These are phyloP conservation scores for Drosophila pseudoananassae DNA, from an alignment of 1,140 invertebrate species.

Conservation along the genomic window DNA sequence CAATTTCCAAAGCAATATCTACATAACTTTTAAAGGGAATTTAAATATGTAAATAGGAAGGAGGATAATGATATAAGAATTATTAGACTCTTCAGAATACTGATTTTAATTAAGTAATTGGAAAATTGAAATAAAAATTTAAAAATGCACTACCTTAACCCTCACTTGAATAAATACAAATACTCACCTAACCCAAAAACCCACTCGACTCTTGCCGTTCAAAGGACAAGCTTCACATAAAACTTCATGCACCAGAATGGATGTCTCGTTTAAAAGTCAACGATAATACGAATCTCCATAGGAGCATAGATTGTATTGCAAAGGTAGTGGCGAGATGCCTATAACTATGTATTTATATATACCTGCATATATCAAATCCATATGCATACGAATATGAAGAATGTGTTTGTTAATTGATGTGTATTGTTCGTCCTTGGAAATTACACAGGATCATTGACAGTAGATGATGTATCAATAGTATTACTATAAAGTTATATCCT, in stretches of 20 bases:
- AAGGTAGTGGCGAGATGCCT: conserved; percentile 84
- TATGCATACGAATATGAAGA: conserved; percentile 24
- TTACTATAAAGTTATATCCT: conserved; percentile 6
- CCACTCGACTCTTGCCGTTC: conserved; percentile 47
- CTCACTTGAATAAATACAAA: conserved; percentile 7
- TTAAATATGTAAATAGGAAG: neutral
- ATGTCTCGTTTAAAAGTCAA: conserved; percentile 86
- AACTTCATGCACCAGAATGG: conserved; percentile 88
- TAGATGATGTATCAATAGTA: conserved; percentile 29
- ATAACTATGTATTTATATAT: conserved; percentile 22
- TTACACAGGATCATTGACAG: conserved; percentile 26
- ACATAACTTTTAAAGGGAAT: neutral
- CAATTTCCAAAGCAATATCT: neutral
- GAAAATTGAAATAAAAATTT: neutral
- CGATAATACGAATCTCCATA: conserved; percentile 86
- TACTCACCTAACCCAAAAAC: conserved; percentile 33
- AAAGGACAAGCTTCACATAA: conserved; percentile 79
- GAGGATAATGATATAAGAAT: too few species aligned
- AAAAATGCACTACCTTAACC: conserved; percentile 1
- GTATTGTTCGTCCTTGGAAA: conserved; percentile 27
- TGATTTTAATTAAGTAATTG: neutral
- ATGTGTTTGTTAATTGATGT: conserved; percentile 48
- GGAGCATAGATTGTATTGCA: conserved; percentile 89
- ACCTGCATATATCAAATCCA: conserved; percentile 9
- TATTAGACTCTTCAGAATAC: too few species aligned